A percentile compares a stretch with the other conserved stretches of the same genome.
Conservation (phyloP, 2,113 vertebrate species). For the Lasiurus cinereus region DNA sequence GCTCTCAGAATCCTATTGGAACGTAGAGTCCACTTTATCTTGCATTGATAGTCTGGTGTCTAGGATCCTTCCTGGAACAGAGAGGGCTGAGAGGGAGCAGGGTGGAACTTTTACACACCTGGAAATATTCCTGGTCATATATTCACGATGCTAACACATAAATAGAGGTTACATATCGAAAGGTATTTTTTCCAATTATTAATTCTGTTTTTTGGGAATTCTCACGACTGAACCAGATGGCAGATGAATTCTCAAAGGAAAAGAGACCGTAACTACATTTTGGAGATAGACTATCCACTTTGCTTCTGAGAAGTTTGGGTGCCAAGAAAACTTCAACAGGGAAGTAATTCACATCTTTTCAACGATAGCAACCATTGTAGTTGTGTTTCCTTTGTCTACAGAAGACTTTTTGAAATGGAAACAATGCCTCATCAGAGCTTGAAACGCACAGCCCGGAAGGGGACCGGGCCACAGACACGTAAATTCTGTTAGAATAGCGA, state of each 20-base stretch:
- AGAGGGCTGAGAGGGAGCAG: neutral
- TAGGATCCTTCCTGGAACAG: neutral
- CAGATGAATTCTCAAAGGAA: neutral
- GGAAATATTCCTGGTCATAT: neutral
- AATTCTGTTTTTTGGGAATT: neutral
- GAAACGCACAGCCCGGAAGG: neutral
- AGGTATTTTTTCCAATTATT: neutral
- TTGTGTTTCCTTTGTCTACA: neutral
- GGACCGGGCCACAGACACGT: neutral
- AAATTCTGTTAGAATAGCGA: neutral
- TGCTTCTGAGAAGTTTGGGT: neutral
- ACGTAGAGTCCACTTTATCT: neutral
- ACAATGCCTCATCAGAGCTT: neutral
- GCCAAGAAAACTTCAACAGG: constrained; percentile 10
- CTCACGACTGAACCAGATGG: neutral
- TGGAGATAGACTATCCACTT: neutral
- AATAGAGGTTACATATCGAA: neutral
- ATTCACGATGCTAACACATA: neutral
- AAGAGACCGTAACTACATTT: neutral
- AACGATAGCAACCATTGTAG: neutral
- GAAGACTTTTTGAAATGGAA: neutral
- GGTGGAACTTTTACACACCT: rapidly evolving
- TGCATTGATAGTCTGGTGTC: neutral
- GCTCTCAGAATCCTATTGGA: neutral
- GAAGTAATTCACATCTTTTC: constrained; percentile 23